Base-by-base conservation (phyloP, 2,113 vertebrate species). In the Poeciliopsis turrubarensis region DNA sequence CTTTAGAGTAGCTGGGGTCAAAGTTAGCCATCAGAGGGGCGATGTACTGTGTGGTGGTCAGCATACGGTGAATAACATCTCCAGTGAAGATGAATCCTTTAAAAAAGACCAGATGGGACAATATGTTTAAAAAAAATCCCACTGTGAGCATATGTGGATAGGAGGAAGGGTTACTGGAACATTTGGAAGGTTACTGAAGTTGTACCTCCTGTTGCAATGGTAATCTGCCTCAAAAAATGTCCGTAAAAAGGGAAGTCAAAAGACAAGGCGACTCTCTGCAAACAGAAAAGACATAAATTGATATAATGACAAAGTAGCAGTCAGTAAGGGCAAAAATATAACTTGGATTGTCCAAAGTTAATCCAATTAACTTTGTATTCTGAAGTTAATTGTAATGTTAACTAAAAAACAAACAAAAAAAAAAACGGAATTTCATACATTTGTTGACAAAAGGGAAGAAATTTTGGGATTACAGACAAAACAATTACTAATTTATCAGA, bases 1-100 rank as follows among this genome's bases (percentile, higher is more conserved):
- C 94, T 63, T 79, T 93, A 2, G 96, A 96, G 93, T 92, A 95
- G 88, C 96, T 95, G 54, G 97, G 97, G 91, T 97, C 97, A 91
- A 98, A 98, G 87, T 98, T 96, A 54, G 97, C 96, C 97, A 98
- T 98, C n/a, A 98, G 93, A 0, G 97, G 97, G 0, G 97, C 96
- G 15, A 98, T 90, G 51, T 97, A 98, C 85, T 98, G 97, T 0
- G 97, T 97, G 19, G 95, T 93, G 0, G 97, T 98, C 54, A 98
- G 91, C 95, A 97, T 97, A 11, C 96, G 96, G 75, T 98, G 96
- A 77, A 94, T 93, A 27, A 97, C 77, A 0, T 97, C 97, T 0
- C 96, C 96, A 69, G 91, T 94, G 91, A 97, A 98, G 92, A 98
- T 94, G 11, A 98, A 98, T 27, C 97, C 97, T 98, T 37, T 82